Evolutionary conservation across 2,888 invertebrate genomes (phyloP).

Genomic region (Lasioglossum figueresi): DNA sequence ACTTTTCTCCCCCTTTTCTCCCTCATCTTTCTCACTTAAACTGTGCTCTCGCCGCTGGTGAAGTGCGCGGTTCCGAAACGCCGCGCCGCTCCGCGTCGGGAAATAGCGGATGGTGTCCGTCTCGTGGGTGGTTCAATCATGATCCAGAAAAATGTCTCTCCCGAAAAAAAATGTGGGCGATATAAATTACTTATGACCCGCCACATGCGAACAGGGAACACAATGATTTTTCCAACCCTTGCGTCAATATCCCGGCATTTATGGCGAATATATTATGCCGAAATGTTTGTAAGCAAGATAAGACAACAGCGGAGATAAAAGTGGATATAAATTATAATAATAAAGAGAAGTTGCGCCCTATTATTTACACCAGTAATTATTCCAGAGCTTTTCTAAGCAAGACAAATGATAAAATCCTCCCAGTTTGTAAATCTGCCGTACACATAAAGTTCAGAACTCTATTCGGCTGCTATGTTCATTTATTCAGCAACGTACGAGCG

Average conservation of each 20-base stretch:
- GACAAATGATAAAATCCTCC: not conserved
- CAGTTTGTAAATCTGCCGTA: not conserved
- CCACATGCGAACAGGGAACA: not conserved
- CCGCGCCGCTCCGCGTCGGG: not conserved
- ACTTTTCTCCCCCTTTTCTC: slow-evolving; percentile 18
- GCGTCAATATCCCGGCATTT: not conserved
- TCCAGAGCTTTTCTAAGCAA: not conserved
- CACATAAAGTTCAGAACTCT: not conserved
- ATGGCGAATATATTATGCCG: not conserved
- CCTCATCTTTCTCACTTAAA: slow-evolving; percentile 49
- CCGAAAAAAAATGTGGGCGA: not conserved
- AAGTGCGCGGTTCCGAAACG: slow-evolving; percentile 19
- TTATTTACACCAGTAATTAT: not conserved
- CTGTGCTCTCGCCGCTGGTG: not conserved
- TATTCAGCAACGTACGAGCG: not conserved
- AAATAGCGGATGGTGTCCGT: slow-evolving; percentile 19
- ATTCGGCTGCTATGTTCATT: not conserved
- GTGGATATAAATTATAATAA: not conserved
- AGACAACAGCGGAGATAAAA: not conserved
- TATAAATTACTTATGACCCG: not conserved
- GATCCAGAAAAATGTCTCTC: not conserved
- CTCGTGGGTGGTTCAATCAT: not conserved
- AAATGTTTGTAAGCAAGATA: not conserved
- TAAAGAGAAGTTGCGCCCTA: not conserved
- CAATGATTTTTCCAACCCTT: not conserved